Percentiles rank a stretch among this genome's conserved stretches.
phyloP scores from a whole-genome alignment of 2,113 vertebrate species.

The Crotalus helleri region DNA sequence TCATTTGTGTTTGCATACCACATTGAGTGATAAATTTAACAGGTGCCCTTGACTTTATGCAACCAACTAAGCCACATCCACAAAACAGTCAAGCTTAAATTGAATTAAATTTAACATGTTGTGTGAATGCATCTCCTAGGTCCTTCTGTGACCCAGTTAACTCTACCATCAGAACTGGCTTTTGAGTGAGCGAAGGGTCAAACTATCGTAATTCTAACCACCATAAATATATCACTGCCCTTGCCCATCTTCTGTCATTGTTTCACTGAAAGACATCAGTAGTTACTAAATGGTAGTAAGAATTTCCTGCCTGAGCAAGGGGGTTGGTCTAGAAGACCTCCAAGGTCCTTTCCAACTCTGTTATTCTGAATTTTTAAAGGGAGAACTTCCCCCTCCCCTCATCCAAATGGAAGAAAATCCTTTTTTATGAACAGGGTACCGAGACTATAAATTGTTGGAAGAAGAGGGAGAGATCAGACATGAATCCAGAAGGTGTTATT shows the following conservation, averaged over 20 bases:
- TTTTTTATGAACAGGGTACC: not conserved
- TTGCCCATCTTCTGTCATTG: not conserved
- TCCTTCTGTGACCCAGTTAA: not conserved
- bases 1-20: too few species aligned
- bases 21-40: too few species aligned
- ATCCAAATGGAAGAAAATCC: not conserved
- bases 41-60: too few species aligned
- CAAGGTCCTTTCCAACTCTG: too few species aligned
- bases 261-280: not conserved
- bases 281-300: not conserved
- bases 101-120: not conserved
- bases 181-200: not conserved
- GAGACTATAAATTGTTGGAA: not conserved
- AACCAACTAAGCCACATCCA: too few species aligned
- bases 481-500: not conserved
- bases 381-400: not conserved
- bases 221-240: not conserved
- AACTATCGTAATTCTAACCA: not conserved
- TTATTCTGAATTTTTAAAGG: not conserved
- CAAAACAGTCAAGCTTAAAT: not conserved
- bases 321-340: too few species aligned
- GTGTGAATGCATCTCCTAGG: not conserved
- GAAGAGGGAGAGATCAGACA: not conserved
- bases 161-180: too few species aligned
- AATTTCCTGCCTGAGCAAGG: not conserved